phyloP scores from a whole-genome alignment of 2,888 invertebrate genomes.

The Panopea generosa region DNA sequence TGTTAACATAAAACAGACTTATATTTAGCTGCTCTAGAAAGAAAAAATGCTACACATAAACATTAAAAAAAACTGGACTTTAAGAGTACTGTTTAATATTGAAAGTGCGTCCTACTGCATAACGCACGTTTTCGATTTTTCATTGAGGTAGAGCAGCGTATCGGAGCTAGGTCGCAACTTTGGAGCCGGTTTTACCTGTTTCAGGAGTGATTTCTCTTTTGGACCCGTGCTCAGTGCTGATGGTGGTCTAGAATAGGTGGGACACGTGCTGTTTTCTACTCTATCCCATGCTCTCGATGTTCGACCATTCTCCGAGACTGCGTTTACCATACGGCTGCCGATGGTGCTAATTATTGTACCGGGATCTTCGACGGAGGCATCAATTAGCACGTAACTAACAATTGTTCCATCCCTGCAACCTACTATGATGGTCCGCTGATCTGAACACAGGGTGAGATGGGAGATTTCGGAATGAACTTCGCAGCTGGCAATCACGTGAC shows the following conservation, averaged over 20 bases:
- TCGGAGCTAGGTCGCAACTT: slow-evolving; percentile 76
- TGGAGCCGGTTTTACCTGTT: slow-evolving; percentile 72
- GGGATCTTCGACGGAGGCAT: slow-evolving; percentile 66
- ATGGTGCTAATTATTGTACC: slow-evolving; percentile 47
- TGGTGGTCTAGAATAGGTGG: slow-evolving; percentile 78
- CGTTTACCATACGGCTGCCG: slow-evolving; percentile 60
- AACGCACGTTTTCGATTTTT: slow-evolving; percentile 73
- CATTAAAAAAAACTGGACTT: too few relatives aligned
- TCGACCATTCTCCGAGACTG: slow-evolving; percentile 38
- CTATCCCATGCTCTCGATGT: slow-evolving; percentile 78
- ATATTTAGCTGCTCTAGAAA: too few relatives aligned
- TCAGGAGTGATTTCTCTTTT: slow-evolving; percentile 74
- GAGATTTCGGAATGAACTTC: slow-evolving; percentile 80
- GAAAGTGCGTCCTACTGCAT: too few relatives aligned
- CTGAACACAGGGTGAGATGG: slow-evolving; percentile 73
- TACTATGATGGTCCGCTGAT: slow-evolving; percentile 81
- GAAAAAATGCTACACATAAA: too few relatives aligned
- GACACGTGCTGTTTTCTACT: slow-evolving; percentile 66
- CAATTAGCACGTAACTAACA: slow-evolving; percentile 80
- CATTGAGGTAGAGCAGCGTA: slow-evolving; percentile 71
- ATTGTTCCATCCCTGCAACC: slow-evolving; percentile 83
- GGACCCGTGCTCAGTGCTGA: slow-evolving; percentile 71
- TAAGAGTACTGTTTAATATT: too few relatives aligned
- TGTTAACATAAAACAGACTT: too few relatives aligned
- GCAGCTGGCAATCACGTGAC: slow-evolving; percentile 73